Evolutionary conservation across 1,140 invertebrate species (phyloP), one percentile per base, ranked within the genome.

Genomic region (Papilio machaon): DNA sequence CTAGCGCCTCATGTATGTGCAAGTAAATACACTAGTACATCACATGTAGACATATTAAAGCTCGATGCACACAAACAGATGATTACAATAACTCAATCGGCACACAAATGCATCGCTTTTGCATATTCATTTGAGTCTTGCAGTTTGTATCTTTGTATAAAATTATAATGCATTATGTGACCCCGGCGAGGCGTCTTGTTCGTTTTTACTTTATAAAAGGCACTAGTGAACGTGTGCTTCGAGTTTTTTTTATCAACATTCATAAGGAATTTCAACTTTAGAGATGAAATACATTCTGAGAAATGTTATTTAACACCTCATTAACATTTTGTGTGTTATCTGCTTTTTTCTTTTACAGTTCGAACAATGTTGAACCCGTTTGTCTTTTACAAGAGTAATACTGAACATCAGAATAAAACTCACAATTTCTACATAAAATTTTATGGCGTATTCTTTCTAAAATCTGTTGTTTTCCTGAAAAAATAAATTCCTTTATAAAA

Each of bases 101-200:
- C 85, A 85, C 86, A 92, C 91, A 92, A 81, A 84, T 87, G 84
- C 86, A 89, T 86, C 85, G 81, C 86, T 86, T 91, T 92, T 94
- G 92, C 92, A 94, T 94, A 94, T 94, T 94, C 92, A 94, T 94
- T 92, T 89, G 88, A 84, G 82, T 84, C 82, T 89, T 87, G 90
- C 91, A 89, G 88, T 92, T 91, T 90, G 92, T 93, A 92, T 93
- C 92, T 91, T 92, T 92, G 91, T 94, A 93, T 94, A 91, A 93
- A 93, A 94, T 94, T 93, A 94, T 94, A 94, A 93, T 94, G 91
- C 90, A 92, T 93, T 92, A 93, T 91, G 88, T 90, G 91, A 91
- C 89, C 89, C 67, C 83, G 81, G 80, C 46, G 81, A 67, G 76
- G 81, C 81, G 80, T 85, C 60, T 75, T 84, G 82, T 47, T 82